Evolutionary conservation across 2,888 invertebrate species (phyloP).

Genomic region (Plagodis pulveraria): DNA sequence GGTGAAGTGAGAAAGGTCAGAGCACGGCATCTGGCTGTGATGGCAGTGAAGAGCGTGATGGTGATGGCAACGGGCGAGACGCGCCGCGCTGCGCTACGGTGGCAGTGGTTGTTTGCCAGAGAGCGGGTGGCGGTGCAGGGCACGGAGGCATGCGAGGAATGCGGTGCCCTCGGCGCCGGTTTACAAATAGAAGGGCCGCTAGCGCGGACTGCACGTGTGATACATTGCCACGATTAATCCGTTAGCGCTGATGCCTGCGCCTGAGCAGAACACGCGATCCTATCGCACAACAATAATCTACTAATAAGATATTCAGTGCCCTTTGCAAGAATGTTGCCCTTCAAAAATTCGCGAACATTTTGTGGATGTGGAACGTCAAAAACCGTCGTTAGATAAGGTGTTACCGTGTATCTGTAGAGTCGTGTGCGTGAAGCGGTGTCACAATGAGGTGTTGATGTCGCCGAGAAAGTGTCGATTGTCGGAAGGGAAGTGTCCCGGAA

Average conservation of each 20-base stretch:
- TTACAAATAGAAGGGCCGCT: slow-evolving; percentile 84
- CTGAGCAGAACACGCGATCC: slow-evolving; percentile 53
- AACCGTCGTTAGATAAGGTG: not conserved
- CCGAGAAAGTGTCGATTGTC: slow-evolving; percentile 17
- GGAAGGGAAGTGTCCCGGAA: slow-evolving; percentile 56
- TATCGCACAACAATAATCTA: slow-evolving; percentile 53
- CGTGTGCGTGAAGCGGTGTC: not conserved
- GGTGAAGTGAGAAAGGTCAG: slow-evolving; percentile 46
- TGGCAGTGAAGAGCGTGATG: slow-evolving; percentile 55
- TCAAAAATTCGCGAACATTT: slow-evolving; percentile 35
- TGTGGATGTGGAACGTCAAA: slow-evolving; percentile 25
- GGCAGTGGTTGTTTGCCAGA: slow-evolving; percentile 49
- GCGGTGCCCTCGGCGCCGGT: slow-evolving; percentile 82
- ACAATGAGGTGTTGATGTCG: slow-evolving; percentile 7
- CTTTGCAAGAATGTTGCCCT: slow-evolving; percentile 28
- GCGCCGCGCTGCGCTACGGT: slow-evolving; percentile 29
- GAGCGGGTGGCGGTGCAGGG: slow-evolving; percentile 57
- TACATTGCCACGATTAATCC: slow-evolving; percentile 79
- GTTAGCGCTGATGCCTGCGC: slow-evolving; percentile 72
- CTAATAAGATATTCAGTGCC: slow-evolving; percentile 35
- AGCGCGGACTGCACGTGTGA: slow-evolving; percentile 79
- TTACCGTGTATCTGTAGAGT: not conserved
- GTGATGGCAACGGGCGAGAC: slow-evolving; percentile 8
- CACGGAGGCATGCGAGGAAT: slow-evolving; percentile 79
- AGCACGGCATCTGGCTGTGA: slow-evolving; percentile 47